Percentiles rank a stretch among this genome's conserved stretches.
Evolutionary conservation across 2,797 vertebrate species (phyloP).

Genomic region (Chelonia mydas): DNA sequence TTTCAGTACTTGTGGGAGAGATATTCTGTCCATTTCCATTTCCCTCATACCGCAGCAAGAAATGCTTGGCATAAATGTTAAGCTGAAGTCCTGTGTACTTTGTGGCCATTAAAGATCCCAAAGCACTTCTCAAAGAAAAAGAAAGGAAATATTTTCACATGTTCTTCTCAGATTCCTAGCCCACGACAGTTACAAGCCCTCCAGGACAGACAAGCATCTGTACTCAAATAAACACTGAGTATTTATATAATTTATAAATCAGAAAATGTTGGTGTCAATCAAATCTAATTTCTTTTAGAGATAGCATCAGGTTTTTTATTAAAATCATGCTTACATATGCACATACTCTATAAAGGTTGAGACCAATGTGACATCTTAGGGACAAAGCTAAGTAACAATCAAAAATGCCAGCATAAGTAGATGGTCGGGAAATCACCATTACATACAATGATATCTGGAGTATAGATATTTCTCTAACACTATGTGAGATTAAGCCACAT

Average conservation of each 20-base stretch:
- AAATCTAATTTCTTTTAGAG: not conserved
- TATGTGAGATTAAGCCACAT: constrained; percentile 10
- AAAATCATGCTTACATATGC: not conserved
- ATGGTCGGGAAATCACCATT: not conserved
- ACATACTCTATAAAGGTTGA: not conserved
- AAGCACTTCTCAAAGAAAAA: not conserved
- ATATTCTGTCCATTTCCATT: constrained; percentile 11
- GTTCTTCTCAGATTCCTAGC: not conserved
- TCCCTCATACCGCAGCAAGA: not conserved
- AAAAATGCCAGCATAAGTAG: not conserved
- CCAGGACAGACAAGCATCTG: not conserved
- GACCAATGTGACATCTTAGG: not conserved
- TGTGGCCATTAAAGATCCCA: constrained; percentile 4
- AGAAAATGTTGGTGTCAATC: not conserved
- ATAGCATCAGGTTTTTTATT: not conserved
- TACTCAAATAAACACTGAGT: not conserved
- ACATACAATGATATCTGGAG: not conserved
- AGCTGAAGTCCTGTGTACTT: not conserved
- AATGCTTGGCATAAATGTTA: not conserved
- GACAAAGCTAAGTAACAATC: not conserved
- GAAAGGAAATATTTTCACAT: not conserved
- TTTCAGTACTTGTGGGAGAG: constrained; percentile 3
- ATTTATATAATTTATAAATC: not conserved
- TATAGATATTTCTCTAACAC: not conserved
- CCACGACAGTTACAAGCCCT: not conserved